Base-by-base conservation (phyloP, 2,888 invertebrate species). In the Melanostoma mellinum region DNA sequence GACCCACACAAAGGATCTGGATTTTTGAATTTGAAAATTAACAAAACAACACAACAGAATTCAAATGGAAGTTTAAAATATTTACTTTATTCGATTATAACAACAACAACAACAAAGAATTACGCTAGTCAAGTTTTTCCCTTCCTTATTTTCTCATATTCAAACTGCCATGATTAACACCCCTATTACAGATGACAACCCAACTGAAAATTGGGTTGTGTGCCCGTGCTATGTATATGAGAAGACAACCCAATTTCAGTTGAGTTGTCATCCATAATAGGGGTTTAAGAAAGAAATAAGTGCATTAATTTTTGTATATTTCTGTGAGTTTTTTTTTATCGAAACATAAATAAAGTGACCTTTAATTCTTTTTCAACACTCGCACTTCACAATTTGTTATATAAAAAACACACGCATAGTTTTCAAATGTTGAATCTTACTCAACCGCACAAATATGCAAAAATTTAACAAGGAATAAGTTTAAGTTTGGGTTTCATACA, bases 251-350 rank as follows among this genome's bases (percentile, higher is more conserved):
- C n/a, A n/a, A 10, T 10, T 55, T 42, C 9, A 40, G n/a, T 74
- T 40, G 9, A 63, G 36, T 63, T 75, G 74, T 60, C 61, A 63
- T 9, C 40, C 36, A 20, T 61, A 35, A 32, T 3, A 48, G 58
- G 46, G 35, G 65, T 52, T 73, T 60, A 65, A 79, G 60, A 84
- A 33, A 40, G 46, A 48, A 68, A 79, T 52, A 65, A 69, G 78
- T 79, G 84, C 76, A 85, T 71, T 77, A 68, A 76, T 72, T 67
- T 69, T 38, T 80, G 48, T 84, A 72, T 69, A 40, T 58, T 72
- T 67, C 60, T 68, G 76, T 63, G 36, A 74, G 60, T 68, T 53
- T 40, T 50, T 38, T 69, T 65, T 72, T 38, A 30, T 58, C 67
- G 65, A 68, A 81, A 74, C 50, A 38, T 74, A 74, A 50, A 38